phyloP scores from a whole-genome alignment of 2,888 invertebrate genomes.

The Agonopterix heracliana region DNA sequence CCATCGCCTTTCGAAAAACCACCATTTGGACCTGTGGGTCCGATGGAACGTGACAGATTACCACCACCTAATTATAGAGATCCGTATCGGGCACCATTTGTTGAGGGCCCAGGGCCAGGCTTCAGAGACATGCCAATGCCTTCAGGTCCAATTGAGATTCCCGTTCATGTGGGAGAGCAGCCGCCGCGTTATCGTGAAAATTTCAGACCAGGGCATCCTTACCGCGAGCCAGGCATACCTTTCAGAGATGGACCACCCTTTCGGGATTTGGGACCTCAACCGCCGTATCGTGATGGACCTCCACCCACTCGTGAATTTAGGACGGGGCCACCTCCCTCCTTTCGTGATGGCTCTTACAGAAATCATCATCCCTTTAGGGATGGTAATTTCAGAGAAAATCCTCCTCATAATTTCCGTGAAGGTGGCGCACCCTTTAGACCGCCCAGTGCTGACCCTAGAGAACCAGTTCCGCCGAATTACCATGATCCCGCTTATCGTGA shows the following conservation, averaged over 20 bases:
- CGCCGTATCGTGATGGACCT: constrained; percentile 38
- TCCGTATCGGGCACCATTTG: constrained; percentile 50
- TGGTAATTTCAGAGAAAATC: constrained; percentile 52
- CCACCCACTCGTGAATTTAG: constrained; percentile 36
- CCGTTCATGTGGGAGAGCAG: constrained; percentile 58
- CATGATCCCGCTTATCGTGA: constrained; percentile 61
- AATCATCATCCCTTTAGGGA: constrained; percentile 55
- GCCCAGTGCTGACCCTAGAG: constrained; percentile 56
- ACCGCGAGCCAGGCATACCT: constrained; percentile 51
- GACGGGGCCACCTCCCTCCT: constrained; percentile 49
- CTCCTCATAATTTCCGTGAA: constrained; percentile 54
- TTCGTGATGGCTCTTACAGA: constrained; percentile 52
- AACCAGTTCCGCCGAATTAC: constrained; percentile 42
- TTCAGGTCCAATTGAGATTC: constrained; percentile 49
- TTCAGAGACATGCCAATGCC: constrained; percentile 49
- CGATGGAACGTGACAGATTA: constrained; percentile 55
- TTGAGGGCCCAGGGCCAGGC: constrained; percentile 37
- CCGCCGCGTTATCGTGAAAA: constrained; percentile 55
- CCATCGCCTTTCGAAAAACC: constrained; percentile 72
- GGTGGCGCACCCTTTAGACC: constrained; percentile 49
- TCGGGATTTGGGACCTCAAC: constrained; percentile 24
- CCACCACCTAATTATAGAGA: constrained; percentile 57
- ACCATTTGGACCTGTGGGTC: constrained; percentile 48
- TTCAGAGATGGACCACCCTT: constrained; percentile 30
- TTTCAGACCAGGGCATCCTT: constrained; percentile 50